Evolutionary conservation across 2,797 vertebrate genomes (phyloP).

Genomic region (Pagetopsis macropterus): DNA sequence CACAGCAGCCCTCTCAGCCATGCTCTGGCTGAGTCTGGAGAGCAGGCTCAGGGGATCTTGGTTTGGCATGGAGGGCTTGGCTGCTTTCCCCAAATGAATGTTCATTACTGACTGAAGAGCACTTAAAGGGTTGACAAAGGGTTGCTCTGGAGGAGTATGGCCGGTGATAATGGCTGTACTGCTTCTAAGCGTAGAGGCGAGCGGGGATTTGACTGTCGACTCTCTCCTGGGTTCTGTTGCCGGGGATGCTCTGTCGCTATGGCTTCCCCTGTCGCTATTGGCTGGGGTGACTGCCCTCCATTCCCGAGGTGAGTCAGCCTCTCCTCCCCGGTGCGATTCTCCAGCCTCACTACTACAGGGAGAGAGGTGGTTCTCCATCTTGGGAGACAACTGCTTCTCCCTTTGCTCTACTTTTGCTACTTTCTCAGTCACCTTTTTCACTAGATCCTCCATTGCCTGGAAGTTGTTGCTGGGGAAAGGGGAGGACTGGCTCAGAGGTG

Average conservation of each 20-base stretch:
- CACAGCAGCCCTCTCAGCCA: slow-evolving; percentile 95
- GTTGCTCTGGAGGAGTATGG: slow-evolving; percentile 93
- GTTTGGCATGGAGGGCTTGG: slow-evolving; percentile 93
- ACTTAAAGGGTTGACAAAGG: slow-evolving; percentile 97
- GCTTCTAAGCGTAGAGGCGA: slow-evolving; percentile 84
- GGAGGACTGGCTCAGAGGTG: slow-evolving; percentile 89
- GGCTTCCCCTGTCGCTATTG: slow-evolving; percentile 85
- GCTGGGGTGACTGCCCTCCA: slow-evolving; percentile 87
- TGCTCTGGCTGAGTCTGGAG: slow-evolving; percentile 97
- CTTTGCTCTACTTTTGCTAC: slow-evolving; percentile 93
- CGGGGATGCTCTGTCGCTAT: slow-evolving; percentile 81
- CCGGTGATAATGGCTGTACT: slow-evolving; percentile 94
- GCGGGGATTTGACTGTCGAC: slow-evolving; percentile 77
- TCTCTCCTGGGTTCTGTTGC: slow-evolving; percentile 82
- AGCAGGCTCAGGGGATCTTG: slow-evolving; percentile 98
- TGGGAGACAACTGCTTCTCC: slow-evolving; percentile 88
- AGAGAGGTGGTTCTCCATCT: slow-evolving; percentile 85
- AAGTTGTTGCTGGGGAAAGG: slow-evolving; percentile 94
- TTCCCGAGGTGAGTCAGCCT: slow-evolving; percentile 83
- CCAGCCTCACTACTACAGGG: slow-evolving; percentile 88
- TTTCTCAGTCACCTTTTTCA: slow-evolving; percentile 95
- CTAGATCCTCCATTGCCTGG: slow-evolving; percentile 94
- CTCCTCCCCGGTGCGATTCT: slow-evolving; percentile 83
- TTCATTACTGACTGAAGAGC: slow-evolving; percentile 99
- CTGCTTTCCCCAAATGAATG: slow-evolving; percentile 98